Conservation (phyloP, 2,113 vertebrate genomes). For the Tringa solitaria region DNA sequence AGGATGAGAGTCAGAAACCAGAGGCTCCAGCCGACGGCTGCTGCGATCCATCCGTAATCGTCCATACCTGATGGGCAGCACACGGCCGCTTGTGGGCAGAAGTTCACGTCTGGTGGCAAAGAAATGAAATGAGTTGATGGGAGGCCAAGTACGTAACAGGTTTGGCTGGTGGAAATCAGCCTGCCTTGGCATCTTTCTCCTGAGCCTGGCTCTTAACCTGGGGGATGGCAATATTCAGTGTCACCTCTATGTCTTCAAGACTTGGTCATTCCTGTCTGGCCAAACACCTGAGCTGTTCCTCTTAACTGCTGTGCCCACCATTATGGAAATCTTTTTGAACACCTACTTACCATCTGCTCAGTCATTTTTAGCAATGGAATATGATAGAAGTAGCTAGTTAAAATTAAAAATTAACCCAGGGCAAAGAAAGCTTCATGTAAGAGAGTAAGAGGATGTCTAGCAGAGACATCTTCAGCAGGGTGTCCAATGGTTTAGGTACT, state of each 20-base stretch:
- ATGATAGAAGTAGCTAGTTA: not conserved
- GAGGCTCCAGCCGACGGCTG: conserved; percentile 78
- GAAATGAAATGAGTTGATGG: not conserved
- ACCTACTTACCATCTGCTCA: not conserved
- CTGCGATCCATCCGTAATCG: conserved; percentile 77
- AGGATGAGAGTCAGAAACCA: conserved; percentile 84
- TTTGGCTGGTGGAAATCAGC: not conserved
- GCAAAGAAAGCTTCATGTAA: not conserved
- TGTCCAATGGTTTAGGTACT: not conserved
- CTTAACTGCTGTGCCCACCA: not conserved
- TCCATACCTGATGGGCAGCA: conserved; percentile 73
- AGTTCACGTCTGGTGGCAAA: conserved; percentile 23
- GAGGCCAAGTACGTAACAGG: not conserved
- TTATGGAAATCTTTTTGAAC: not conserved
- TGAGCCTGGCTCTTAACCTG: not conserved
- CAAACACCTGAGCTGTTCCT: not conserved
- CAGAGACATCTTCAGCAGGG: not conserved
- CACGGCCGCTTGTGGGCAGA: conserved; percentile 48
- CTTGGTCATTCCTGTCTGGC: not conserved
- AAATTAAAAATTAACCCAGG: not conserved
- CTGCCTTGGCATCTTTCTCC: not conserved
- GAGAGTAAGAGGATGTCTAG: not conserved
- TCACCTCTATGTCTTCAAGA: not conserved
- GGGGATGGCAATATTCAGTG: not conserved
- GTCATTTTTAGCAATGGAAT: not conserved